Base-by-base conservation (phyloP, 2,797 vertebrate species). In the Helicolenus hilgendorfi region DNA sequence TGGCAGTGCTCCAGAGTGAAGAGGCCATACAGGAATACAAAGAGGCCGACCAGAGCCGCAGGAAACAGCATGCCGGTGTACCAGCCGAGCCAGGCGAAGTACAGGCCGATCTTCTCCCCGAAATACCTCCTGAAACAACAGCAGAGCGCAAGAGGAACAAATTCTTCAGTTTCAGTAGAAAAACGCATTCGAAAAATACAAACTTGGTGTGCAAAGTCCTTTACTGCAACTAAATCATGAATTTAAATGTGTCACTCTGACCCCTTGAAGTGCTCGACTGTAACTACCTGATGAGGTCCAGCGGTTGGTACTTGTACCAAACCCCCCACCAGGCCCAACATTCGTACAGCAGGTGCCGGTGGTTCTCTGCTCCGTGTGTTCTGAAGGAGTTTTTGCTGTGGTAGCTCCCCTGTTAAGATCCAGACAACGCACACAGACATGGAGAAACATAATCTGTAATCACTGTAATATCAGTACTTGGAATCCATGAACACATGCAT, bases 1-100 rank as follows among this genome's bases (percentile, higher is more conserved):
- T 98, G 98, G 97, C 98, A 99, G 96, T 98, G 98, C 91, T 98
- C 98, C 97, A 99, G 77, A 62, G 98, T 99, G 91, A 98, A 98
- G 92, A 98, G 83, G 77, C 98, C 98, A 0, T 99, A 99, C 73
- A 99, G 85, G 93, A 99, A 99, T 83, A 99, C 98, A 75, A 98
- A 96, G n/a, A 99, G 86, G 60, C 98, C 98, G 14, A 99, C 98
- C 87, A 98, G 96, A 58, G 98, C 98, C 6, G 98, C 98, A 65
- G 98, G 98, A 94, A 99, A 98, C 87, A 99, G 97, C 98, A 99
- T 99, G 85, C 98, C 98, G 0, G 98, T 99, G 95, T 99, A 99
- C 98, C 98, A 99, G 88, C 98, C 98, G 56, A 99, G 87, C 98
- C 98, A 99, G 77, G 98, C 98, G 31, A 99, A 99, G 92, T 99